A percentile compares a stretch with the other conserved stretches of the same genome.
Evolutionary conservation across 2,113 vertebrate species (phyloP).

Genomic region (Riparia riparia): DNA sequence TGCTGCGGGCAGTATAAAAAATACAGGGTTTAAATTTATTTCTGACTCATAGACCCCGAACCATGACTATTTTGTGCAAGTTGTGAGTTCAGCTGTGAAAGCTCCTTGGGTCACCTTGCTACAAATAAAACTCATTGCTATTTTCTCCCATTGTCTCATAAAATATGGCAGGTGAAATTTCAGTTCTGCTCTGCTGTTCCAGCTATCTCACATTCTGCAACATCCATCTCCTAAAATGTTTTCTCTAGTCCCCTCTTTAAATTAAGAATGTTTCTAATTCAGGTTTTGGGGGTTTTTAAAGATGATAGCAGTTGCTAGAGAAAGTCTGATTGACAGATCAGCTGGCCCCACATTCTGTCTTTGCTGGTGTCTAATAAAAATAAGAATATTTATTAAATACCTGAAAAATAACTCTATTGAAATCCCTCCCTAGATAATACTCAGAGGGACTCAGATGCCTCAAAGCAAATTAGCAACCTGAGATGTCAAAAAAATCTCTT

Average conservation of each 20-base stretch:
- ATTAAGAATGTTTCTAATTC: neutral
- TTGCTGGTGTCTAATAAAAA: neutral
- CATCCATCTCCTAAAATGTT: neutral
- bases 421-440: neutral
- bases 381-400: neutral
- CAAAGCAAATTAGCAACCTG: neutral
- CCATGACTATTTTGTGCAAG: slow-evolving; percentile 8
- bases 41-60: slow-evolving; percentile 5
- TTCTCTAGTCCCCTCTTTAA: neutral
- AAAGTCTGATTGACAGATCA: neutral
- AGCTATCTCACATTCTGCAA: neutral
- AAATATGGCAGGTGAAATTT: neutral
- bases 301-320: neutral
- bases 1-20: neutral
- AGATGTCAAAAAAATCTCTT: neutral
- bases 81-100: slow-evolving; percentile 45
- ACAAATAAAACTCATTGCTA: neutral
- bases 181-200: neutral
- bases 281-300: neutral
- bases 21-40: slow-evolving; percentile 36
- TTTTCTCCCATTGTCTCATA: slow-evolving; percentile 29
- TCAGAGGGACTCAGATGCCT: neutral
- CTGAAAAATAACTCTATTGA: neutral
- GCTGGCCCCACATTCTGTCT: neutral
- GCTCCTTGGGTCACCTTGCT: slow-evolving; percentile 47